phyloP scores from a whole-genome alignment of 2,888 invertebrate species.

The Tanypteryx hageni region DNA sequence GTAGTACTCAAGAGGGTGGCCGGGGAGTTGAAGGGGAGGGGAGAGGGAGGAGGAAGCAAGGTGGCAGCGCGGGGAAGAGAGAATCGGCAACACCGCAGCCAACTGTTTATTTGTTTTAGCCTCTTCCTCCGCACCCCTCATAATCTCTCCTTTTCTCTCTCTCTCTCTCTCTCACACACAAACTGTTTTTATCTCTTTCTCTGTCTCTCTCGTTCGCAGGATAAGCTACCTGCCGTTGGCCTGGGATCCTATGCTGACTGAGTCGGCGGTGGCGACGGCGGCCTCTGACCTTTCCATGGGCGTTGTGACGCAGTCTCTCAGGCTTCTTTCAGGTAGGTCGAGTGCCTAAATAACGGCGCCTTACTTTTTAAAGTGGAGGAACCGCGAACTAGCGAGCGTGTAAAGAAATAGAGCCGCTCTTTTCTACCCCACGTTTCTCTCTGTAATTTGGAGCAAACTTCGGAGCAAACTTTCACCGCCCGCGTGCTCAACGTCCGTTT shows the following conservation, averaged over 20 bases:
- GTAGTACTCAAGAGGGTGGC: too few relatives aligned
- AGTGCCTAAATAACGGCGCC: neutral
- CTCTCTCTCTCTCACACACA: neutral
- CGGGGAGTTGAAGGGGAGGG: too few relatives aligned
- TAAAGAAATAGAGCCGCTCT: neutral
- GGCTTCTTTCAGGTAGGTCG: constrained; percentile 43
- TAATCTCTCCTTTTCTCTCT: neutral
- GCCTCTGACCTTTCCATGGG: constrained; percentile 56
- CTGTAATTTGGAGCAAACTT: neutral
- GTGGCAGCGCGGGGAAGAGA: neutral
- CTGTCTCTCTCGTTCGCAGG: constrained; percentile 23
- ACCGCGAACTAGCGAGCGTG: too few relatives aligned
- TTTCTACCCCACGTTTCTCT: constrained; percentile 31
- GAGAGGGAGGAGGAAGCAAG: neutral
- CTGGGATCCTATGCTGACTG: neutral
- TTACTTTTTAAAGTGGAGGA: neutral
- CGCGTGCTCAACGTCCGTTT: too few relatives aligned
- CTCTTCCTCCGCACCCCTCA: neutral
- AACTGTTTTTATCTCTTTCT: neutral
- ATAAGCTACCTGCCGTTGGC: constrained; percentile 39
- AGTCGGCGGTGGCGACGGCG: constrained; percentile 10
- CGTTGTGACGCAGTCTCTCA: constrained; percentile 21
- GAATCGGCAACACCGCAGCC: neutral
- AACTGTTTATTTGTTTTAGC: constrained; percentile 43
- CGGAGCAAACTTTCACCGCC: too few relatives aligned